phyloP scores from a whole-genome alignment of 2,113 vertebrate genomes.

The Embiotoca jacksoni region DNA sequence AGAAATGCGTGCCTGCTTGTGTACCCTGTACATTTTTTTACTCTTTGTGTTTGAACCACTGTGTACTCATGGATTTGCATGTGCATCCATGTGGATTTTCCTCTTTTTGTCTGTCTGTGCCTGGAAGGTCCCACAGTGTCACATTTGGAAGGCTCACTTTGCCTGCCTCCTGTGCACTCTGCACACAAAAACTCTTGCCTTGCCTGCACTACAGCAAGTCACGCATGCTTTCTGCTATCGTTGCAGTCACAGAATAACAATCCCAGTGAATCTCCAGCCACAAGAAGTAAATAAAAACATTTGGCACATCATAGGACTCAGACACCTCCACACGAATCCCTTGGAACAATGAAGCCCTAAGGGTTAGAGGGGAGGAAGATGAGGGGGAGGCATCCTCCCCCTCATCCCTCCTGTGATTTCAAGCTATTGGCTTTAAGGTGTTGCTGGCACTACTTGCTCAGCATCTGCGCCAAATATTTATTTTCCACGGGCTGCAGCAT shows the following conservation, averaged over 20 bases:
- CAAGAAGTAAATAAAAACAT: conserved; percentile 21
- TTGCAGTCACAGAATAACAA: conserved; percentile 42
- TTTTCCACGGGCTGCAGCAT: conserved; percentile 20
- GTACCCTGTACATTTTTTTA: background rate
- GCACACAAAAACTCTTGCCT: conserved; percentile 39
- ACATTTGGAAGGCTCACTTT: conserved; percentile 60
- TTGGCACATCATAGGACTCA: conserved; percentile 41
- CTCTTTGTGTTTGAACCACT: background rate
- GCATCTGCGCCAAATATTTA: conserved; percentile 27
- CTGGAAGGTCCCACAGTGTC: conserved; percentile 62
- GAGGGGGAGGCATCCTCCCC: conserved; percentile 28
- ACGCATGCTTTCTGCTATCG: conserved; percentile 45
- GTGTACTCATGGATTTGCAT: conserved; percentile 28
- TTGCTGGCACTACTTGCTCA: conserved; percentile 13
- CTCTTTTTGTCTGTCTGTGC: conserved; percentile 47
- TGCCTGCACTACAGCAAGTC: conserved; percentile 46
- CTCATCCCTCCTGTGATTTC: conserved; percentile 42
- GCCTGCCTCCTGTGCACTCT: conserved; percentile 34
- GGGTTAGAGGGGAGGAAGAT: conserved; percentile 53
- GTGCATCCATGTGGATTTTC: conserved; percentile 51
- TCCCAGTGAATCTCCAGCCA: conserved; percentile 39
- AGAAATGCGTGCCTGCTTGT: background rate
- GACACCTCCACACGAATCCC: conserved; percentile 53
- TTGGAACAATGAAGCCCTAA: conserved; percentile 52
- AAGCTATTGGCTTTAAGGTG: conserved; percentile 46